These are phyloP conservation scores for Tetragonisca angustula DNA, from an alignment of 2,888 invertebrate genomes.

Conservation along the genomic window DNA sequence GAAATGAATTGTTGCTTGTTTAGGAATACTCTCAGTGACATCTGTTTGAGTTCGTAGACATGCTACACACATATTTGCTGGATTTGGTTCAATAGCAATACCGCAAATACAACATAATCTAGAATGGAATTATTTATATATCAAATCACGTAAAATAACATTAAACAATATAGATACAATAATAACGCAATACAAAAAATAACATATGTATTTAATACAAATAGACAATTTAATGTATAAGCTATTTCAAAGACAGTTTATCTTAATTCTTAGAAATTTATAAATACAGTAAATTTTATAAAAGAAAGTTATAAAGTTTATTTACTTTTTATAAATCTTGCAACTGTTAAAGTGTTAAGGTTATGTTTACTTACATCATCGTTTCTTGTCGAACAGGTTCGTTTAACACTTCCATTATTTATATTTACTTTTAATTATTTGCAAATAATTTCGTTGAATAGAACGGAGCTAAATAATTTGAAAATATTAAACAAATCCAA, in stretches of 20 bases:
- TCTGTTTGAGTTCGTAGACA: conserved; percentile 96
- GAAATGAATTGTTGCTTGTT: conserved; percentile 95
- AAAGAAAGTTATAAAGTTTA: not conserved
- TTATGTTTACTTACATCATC: conserved; percentile 49
- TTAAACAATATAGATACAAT: not conserved
- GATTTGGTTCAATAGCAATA: conserved; percentile 95
- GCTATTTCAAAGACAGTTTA: not conserved
- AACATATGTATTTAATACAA: not conserved
- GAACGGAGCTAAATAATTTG: not conserved
- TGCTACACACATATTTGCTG: conserved; percentile 98
- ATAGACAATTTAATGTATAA: not conserved
- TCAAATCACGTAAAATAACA: not conserved
- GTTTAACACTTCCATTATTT: conserved; percentile 24
- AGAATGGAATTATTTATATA: not conserved
- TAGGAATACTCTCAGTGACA: conserved; percentile 98
- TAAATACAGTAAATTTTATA: not conserved
- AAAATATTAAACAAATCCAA: not conserved
- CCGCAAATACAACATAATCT: conserved; percentile 97
- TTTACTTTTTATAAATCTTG: not conserved
- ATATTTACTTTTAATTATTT: conserved; percentile 1
- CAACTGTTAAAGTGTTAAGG: conserved; percentile 3
- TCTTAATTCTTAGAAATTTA: not conserved
- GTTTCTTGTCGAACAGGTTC: conserved; percentile 32
- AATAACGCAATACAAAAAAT: no score
- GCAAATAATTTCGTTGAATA: not conserved